phyloP scores from a whole-genome alignment of 1,140 invertebrate species.

The Panagrolaimus sp. region DNA sequence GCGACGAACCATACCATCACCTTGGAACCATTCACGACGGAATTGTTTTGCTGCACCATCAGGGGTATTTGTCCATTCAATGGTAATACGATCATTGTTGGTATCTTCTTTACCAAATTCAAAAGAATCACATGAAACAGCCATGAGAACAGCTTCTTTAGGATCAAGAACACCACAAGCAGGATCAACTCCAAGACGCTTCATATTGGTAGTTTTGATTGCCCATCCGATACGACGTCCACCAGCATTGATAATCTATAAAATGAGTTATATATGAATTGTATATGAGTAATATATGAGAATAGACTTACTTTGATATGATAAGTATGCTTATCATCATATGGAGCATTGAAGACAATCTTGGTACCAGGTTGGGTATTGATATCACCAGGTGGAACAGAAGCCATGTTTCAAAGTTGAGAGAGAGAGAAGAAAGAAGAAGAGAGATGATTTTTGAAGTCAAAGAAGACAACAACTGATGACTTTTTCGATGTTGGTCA shows the following conservation, averaged over 20 bases:
- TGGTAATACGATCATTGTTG: slow-evolving; percentile 29
- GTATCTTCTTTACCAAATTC: slow-evolving; percentile 20
- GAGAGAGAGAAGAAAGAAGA: too few relatives aligned
- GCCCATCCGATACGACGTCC: slow-evolving; percentile 27
- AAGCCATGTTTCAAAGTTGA: too few relatives aligned
- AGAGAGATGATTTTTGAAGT: too few relatives aligned
- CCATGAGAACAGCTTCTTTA: slow-evolving; percentile 22
- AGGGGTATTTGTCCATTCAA: slow-evolving; percentile 31
- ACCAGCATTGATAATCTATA: slow-evolving; percentile 24
- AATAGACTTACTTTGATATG: background rate
- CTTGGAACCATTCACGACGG: slow-evolving; percentile 33
- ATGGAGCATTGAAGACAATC: slow-evolving; percentile 19
- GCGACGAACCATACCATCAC: slow-evolving; percentile 29
- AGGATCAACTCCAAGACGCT: slow-evolving; percentile 21
- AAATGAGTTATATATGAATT: background rate
- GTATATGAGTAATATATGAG: too few relatives aligned
- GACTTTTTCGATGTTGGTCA: too few relatives aligned
- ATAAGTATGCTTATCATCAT: slow-evolving; percentile 16
- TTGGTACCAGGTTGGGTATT: slow-evolving; percentile 2
- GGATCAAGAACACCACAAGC: slow-evolving; percentile 23
- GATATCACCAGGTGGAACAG: slow-evolving; percentile 17
- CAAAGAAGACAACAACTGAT: too few relatives aligned
- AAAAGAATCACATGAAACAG: slow-evolving; percentile 24
- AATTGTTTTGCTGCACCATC: too few relatives aligned
- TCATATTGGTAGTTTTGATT: slow-evolving; percentile 26